Evolutionary conservation across 2,888 invertebrate genomes (phyloP).

Genomic region (Cataglyphis rosenhaueri): DNA sequence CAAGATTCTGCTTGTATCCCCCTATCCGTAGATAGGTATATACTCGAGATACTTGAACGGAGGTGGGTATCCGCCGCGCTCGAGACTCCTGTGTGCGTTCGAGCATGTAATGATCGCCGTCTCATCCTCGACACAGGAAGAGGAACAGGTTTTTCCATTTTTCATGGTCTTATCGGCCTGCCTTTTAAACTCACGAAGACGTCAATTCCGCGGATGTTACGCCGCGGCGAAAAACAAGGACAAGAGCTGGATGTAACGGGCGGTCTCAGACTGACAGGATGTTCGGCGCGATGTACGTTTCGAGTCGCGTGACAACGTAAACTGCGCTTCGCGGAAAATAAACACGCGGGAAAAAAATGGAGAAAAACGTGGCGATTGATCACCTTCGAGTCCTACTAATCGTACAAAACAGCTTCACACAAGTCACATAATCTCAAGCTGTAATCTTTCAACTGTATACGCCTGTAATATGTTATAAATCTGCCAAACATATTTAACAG

Average conservation of each 20-base stretch:
- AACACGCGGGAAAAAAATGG: background rate
- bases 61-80: constrained; percentile 66
- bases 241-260: constrained; percentile 12
- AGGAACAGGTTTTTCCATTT: constrained; percentile 82
- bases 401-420: constrained; percentile 9
- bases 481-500: background rate
- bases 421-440: constrained; percentile 9
- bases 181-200: constrained; percentile 77
- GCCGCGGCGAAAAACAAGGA: constrained; percentile 24
- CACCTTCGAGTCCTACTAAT: constrained; percentile 14
- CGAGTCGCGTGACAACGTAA: constrained; percentile 36
- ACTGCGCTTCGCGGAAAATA: constrained; percentile 21
- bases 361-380: constrained; percentile 18
- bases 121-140: constrained; percentile 78
- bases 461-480: background rate
- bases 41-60: constrained; percentile 66
- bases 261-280: constrained; percentile 28
- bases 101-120: constrained; percentile 78
- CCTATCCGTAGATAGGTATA: constrained; percentile 39
- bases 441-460: background rate
- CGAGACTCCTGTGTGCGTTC: constrained; percentile 69
- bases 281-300: constrained; percentile 35
- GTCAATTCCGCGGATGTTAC: constrained; percentile 68
- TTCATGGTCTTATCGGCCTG: constrained; percentile 79
- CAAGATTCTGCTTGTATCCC: constrained; percentile 66